Conservation (phyloP, 2,888 invertebrate species). For the Strigamia maritima region DNA sequence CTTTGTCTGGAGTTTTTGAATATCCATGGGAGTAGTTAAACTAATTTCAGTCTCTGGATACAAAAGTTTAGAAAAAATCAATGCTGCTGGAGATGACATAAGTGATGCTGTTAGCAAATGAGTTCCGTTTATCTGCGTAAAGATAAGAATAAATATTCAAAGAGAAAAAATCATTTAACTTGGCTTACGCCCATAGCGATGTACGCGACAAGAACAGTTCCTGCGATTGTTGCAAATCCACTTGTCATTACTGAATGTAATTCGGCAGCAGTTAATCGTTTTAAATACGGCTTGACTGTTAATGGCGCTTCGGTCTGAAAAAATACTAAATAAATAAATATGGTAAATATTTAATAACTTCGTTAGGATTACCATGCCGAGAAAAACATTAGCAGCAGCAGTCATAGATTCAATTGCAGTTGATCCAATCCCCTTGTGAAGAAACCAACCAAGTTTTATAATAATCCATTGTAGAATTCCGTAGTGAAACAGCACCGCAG, state of each 20-base stretch:
- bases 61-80: neutral
- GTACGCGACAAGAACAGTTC: neutral
- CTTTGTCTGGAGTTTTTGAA: neutral
- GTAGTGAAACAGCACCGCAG: constrained; percentile 21
- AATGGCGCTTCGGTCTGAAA: neutral
- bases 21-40: neutral
- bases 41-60: neutral
- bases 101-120: neutral
- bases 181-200: neutral
- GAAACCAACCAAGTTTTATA: neutral
- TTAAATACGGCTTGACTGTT: neutral
- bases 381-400: constrained; percentile 34
- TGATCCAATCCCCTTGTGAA: constrained; percentile 21
- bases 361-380: neutral
- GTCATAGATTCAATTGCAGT: constrained; percentile 21
- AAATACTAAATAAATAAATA: neutral
- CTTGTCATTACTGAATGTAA: neutral
- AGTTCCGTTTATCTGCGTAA: neutral
- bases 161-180: too few relatives aligned
- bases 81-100: neutral
- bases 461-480: constrained; percentile 31
- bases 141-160: too few relatives aligned
- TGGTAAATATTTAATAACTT: neutral
- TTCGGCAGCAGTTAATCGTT: neutral
- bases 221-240: neutral